Evolutionary conservation across 2,888 invertebrate species (phyloP), one percentile per base, ranked within the genome.

Genomic region (Nemapogon koenigi): DNA sequence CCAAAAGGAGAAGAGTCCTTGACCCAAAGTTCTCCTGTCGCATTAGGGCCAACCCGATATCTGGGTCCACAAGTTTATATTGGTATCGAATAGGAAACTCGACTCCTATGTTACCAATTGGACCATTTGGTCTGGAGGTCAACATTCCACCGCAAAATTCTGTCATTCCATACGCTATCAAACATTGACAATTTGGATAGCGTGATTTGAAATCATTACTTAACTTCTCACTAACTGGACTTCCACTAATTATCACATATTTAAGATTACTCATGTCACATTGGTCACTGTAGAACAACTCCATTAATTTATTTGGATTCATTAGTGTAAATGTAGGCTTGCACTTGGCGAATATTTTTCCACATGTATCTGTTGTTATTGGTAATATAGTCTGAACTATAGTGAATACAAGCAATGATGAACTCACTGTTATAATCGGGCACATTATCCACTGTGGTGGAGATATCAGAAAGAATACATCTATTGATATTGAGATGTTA

Each of bases 81-180:
- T 33, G n/a, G 8, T 16, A 33, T 8, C 2, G 6, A 3, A 7
- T 8, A 10, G 10, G 14, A 7, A 33, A 19, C 17, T 33, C 33
- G 3, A n/a, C 10, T 6, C 33, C 33, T n/a, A 33, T 16, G 11
- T 16, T 19, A 4, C 18, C 3, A 16, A 19, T 7, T 2, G 33
- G 33, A 3, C 11, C 19, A 11, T 33, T 11, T 2, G 11, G 13
- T 13, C 11, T 13, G 7, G 17, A n/a, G 11, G 4, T 7, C 2
- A 33, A 19, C 7, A 7, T n/a, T 13, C 18, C 11, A 2, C 11
- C n/a, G 3, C 18, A 2, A 2, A 19, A 3, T 11, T 33, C 33
- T 10, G 33, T 33, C 33, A 33, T 33, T 4, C 33, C 33, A 33
- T 33, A 33, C 13, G 33, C 33, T 11, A 19, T 13, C 11, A 33